Evolutionary conservation across 2,797 vertebrate species (phyloP).

Genomic region (Chelon auratus): DNA sequence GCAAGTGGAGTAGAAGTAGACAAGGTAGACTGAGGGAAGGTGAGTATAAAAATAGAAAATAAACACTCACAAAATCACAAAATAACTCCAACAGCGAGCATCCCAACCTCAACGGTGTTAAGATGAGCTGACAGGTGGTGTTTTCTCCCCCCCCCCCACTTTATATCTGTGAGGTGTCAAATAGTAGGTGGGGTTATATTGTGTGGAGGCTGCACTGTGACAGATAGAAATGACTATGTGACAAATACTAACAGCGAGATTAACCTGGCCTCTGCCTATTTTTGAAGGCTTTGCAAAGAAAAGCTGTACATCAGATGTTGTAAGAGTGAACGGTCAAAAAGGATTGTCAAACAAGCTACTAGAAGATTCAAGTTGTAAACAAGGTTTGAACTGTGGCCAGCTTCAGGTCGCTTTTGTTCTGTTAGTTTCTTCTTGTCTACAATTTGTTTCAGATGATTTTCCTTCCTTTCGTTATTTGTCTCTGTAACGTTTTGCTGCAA

Average conservation of each 20-base stretch:
- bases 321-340: background rate
- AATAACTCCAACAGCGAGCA: background rate
- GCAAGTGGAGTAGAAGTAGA: background rate
- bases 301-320: too few relatives aligned
- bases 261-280: background rate
- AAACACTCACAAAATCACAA: background rate
- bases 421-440: too few relatives aligned
- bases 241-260: background rate
- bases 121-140: conserved; percentile 1
- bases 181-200: background rate
- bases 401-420: too few relatives aligned
- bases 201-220: background rate
- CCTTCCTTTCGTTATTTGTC: background rate
- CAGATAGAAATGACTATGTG: background rate
- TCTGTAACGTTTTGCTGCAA: background rate
- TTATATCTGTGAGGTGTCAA: conserved; percentile 1
- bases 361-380: background rate
- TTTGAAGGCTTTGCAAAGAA: background rate
- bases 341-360: background rate
- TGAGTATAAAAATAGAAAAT: background rate
- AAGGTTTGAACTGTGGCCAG: background rate
- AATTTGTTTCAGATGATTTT: too few relatives aligned
- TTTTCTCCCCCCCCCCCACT: background rate
- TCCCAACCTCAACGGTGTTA: background rate
- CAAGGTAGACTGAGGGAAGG: background rate